Conservation (phyloP, 2,888 invertebrate genomes). For the Brachypalpus laphriformis region DNA sequence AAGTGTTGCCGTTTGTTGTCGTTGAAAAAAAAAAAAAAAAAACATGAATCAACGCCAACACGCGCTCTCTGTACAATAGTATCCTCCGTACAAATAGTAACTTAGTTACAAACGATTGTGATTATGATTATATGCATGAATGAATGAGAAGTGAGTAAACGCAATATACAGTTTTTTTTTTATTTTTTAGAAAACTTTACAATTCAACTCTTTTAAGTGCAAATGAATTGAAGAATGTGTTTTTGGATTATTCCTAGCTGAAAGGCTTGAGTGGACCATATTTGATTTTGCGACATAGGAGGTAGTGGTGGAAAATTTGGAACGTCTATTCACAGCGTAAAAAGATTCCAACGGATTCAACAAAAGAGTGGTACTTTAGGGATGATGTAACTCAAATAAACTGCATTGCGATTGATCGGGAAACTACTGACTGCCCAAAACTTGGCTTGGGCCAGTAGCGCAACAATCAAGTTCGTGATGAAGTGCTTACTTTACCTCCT, state of each 20-base stretch:
- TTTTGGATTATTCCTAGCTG: background rate
- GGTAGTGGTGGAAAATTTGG: background rate
- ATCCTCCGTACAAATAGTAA: slow-evolving; percentile 14
- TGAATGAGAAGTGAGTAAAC: slow-evolving; percentile 34
- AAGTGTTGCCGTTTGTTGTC: slow-evolving; percentile 52
- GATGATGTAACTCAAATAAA: too few relatives aligned
- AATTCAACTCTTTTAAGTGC: slow-evolving; percentile 31
- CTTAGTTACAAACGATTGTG: slow-evolving; percentile 10
- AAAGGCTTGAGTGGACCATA: slow-evolving; percentile 30
- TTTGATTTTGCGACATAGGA: background rate
- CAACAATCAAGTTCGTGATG: too few relatives aligned
- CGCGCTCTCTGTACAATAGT: slow-evolving; percentile 23
- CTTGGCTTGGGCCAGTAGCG: too few relatives aligned
- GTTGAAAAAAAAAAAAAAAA: background rate
- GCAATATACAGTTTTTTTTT: slow-evolving; percentile 1
- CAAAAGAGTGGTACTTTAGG: too few relatives aligned
- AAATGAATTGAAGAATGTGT: slow-evolving; percentile 24
- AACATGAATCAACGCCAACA: slow-evolving; percentile 4
- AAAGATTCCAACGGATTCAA: too few relatives aligned
- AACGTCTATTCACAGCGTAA: too few relatives aligned
- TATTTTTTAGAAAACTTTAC: background rate
- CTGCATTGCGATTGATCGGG: too few relatives aligned
- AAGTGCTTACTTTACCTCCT: too few relatives aligned
- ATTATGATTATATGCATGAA: slow-evolving; percentile 20
- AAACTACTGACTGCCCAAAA: too few relatives aligned